Conservation (phyloP, 2,888 invertebrate genomes). For the Rhagonycha fulva region DNA sequence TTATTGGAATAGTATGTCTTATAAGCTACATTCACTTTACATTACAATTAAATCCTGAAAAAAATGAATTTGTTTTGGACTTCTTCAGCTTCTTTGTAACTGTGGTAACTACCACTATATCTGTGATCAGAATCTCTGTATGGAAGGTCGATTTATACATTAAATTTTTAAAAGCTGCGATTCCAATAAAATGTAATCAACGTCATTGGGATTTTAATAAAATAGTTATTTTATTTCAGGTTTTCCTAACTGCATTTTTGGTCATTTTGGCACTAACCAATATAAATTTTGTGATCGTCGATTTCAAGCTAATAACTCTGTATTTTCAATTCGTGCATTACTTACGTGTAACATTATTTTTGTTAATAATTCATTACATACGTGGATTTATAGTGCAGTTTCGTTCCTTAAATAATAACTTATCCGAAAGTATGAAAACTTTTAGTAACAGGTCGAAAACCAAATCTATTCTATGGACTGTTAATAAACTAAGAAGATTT, state of each 20-base stretch:
- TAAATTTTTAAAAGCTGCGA: neutral
- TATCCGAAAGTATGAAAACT: neutral
- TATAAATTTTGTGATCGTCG: neutral
- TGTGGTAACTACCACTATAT: neutral
- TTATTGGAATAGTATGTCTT: neutral
- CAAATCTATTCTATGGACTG: neutral
- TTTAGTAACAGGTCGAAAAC: neutral
- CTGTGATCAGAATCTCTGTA: neutral
- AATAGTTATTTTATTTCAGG: neutral
- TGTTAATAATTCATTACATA: neutral
- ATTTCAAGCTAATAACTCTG: neutral
- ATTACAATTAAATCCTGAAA: neutral
- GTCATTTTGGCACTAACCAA: neutral
- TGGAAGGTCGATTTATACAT: neutral
- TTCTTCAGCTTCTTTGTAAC: neutral
- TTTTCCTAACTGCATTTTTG: neutral
- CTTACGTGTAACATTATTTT: neutral
- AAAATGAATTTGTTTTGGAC: neutral
- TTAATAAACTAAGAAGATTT: neutral
- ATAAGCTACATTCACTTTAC: rapidly evolving
- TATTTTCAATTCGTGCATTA: rapidly evolving
- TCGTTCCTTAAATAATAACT: neutral
- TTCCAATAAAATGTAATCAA: neutral
- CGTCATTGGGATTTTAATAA: too few species aligned
- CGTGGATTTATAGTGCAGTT: neutral